Evolutionary conservation across 1,140 invertebrate genomes (phyloP).

Genomic region (Protaetia brevitarsis): DNA sequence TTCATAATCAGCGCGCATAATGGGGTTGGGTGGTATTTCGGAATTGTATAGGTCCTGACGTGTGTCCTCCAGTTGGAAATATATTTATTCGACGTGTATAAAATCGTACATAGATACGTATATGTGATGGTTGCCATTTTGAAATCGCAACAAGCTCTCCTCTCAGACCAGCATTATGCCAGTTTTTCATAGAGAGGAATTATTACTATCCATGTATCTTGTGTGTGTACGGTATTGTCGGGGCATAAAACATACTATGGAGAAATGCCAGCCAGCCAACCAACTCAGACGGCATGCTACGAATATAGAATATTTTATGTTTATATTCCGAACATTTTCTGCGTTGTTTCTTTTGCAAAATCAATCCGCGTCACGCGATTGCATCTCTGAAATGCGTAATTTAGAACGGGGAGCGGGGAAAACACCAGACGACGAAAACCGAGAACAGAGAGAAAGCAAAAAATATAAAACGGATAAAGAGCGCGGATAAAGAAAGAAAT

Average conservation of each 20-base stretch:
- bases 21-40: not conserved
- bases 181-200: conserved; percentile 38
- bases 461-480: too few relatives aligned
- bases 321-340: conserved; percentile 12
- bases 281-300: conserved; percentile 1
- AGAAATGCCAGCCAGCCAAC: conserved; percentile 36
- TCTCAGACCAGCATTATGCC: conserved; percentile 30
- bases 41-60: not conserved
- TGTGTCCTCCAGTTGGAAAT: not conserved
- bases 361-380: not conserved
- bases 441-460: not conserved
- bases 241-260: conserved; percentile 38
- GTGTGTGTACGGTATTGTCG: conserved; percentile 25
- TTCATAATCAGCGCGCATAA: not conserved
- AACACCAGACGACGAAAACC: not conserved
- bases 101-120: not conserved
- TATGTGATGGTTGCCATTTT: conserved; percentile 33
- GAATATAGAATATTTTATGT: conserved; percentile 22
- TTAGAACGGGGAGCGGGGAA: not conserved
- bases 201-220: conserved; percentile 30
- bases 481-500: not conserved
- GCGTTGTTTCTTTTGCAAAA: not conserved
- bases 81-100: not conserved
- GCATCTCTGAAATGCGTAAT: conserved; percentile 1
- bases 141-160: conserved; percentile 37